Evolutionary conservation across 1,140 invertebrate genomes (phyloP), one percentile per base, ranked within the genome.

Genomic region (Lethocerus indicus): DNA sequence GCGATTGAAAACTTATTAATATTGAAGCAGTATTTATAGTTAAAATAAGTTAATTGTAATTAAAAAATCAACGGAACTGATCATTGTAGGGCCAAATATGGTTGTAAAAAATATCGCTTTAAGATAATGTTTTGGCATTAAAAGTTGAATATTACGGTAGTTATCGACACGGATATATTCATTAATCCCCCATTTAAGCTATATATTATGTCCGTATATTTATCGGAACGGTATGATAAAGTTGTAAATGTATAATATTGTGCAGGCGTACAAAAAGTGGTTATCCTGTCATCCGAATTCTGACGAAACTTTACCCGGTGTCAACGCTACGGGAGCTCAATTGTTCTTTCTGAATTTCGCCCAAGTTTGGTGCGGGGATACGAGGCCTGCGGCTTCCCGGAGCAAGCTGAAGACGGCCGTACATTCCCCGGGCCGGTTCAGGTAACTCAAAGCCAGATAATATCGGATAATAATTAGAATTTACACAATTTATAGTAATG

Each of bases 311-410:
- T 61, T 88, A 21, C 82, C 82, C 0, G 82, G 81, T 13, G 63
- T 88, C 9, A 79, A 83, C 54, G 67, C 79, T 50, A 84, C 75
- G 1, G 74, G 78, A 18, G 72, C 74, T 46, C 83, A 89, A 63
- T 62, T 88, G 47, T 88, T 88, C 64, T 89, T 86, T 58, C 63
- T 88, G 0, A 87, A 86, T 59, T 88, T 87, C 58, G 85, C 84
- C 2, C 83, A 88, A 71, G 81, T 90, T 20, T 91, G 87, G 87
- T 91, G 87, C 63, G 86, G 88, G 18, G 77, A 81, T 18, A 82
- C 86, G 70, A 70, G 86, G 53, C 83, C 84, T n/a, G 83, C 89
- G 64, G 83, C 85, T 49, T 78, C 81, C 2, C 68, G 79, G 36
- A 81, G 79, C 52, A 82, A 83, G 60, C 67, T 89, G 35, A 71